Base-by-base conservation (phyloP, 2,888 invertebrate genomes). In the Lepidochitona cinerea region DNA sequence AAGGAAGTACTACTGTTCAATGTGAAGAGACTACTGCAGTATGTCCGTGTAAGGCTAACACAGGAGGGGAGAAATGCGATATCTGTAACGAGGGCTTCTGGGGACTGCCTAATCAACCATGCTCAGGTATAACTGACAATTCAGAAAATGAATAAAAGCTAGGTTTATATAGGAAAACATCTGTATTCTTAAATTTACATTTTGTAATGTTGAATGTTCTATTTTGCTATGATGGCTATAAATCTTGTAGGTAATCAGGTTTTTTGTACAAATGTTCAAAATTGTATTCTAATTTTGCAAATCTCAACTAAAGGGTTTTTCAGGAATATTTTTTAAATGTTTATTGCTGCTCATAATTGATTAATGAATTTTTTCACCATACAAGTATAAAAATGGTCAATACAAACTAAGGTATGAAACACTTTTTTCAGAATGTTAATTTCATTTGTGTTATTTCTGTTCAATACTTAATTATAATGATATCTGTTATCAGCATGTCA, bases 401-500 rank as follows among this genome's bases (percentile, higher is more conserved):
- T n/a, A n/a, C n/a, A n/a, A n/a, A n/a, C n/a, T n/a, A n/a, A n/a
- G n/a, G n/a, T n/a, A n/a, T n/a, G n/a, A n/a, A n/a, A n/a, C n/a
- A n/a, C n/a, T n/a, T n/a, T n/a, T n/a, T n/a, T n/a, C n/a, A n/a
- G n/a, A n/a, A n/a, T n/a, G n/a, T n/a, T n/a, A n/a, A n/a, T n/a
- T n/a, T n/a, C n/a, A n/a, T n/a, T n/a, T n/a, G n/a, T n/a, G n/a
- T n/a, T n/a, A n/a, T n/a, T n/a, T n/a, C n/a, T n/a, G n/a, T n/a
- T n/a, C n/a, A n/a, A n/a, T n/a, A n/a, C n/a, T n/a, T n/a, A n/a
- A n/a, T n/a, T n/a, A n/a, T n/a, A n/a, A n/a, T n/a, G n/a, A n/a
- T n/a, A n/a, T n/a, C n/a, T n/a, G n/a, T n/a, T n/a, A n/a, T n/a
- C 77, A 85, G 85, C 72, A 0, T 87, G 86, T 74, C 97, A 88